Evolutionary conservation across 2,888 invertebrate genomes (phyloP).

Genomic region (Hemithea aestivaria): DNA sequence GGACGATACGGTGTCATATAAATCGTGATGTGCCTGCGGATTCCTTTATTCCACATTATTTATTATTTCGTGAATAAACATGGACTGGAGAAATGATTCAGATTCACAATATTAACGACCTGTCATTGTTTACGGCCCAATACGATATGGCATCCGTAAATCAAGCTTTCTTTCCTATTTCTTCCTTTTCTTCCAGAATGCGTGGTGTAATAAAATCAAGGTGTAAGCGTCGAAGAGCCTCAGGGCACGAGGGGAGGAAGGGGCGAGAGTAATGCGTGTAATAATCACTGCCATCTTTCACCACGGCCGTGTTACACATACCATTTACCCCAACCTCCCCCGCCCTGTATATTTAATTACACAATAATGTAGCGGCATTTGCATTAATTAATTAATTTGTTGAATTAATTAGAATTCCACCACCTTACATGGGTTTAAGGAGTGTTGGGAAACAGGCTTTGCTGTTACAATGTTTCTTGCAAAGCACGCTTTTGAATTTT

Average conservation of each 20-base stretch:
- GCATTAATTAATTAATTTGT: constrained; percentile 49
- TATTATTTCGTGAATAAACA: no score
- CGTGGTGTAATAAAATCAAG: constrained; percentile 42
- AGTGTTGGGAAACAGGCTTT: neutral
- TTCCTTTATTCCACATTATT: no score
- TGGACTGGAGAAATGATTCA: constrained; percentile 9
- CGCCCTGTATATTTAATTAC: constrained; percentile 54
- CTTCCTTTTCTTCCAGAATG: constrained; percentile 10
- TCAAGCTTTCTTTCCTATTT: constrained; percentile 18
- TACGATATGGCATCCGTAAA: constrained; percentile 13
- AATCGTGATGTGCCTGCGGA: no score
- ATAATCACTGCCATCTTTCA: constrained; percentile 68
- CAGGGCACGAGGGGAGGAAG: constrained; percentile 40
- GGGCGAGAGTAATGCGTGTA: constrained; percentile 58
- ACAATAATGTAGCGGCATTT: constrained; percentile 56
- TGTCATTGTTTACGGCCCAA: constrained; percentile 18
- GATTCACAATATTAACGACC: constrained; percentile 14
- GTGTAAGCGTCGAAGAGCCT: constrained; percentile 30
- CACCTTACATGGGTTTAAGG: constrained; percentile 19
- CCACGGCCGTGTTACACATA: constrained; percentile 48
- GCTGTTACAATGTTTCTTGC: neutral
- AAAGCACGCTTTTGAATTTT: neutral
- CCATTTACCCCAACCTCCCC: constrained; percentile 49
- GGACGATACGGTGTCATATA: no score
- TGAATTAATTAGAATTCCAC: constrained; percentile 38